Base-by-base conservation (phyloP, 2,113 vertebrate species). In the Scortum barcoo region DNA sequence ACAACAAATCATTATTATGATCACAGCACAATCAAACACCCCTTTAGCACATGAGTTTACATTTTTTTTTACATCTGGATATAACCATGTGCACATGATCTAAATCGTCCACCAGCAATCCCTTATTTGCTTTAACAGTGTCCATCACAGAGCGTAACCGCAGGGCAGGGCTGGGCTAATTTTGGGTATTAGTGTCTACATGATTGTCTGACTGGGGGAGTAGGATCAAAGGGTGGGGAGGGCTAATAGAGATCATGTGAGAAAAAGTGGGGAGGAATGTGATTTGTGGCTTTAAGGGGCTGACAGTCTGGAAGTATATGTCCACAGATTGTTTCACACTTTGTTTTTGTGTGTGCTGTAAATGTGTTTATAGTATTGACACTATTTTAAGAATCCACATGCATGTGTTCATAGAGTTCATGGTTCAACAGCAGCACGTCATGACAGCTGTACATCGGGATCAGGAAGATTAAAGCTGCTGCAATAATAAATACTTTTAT, bases 221-320 rank as follows among this genome's bases (percentile, higher is more conserved):
- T 40, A 5, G 71, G 77, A 89, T 91, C 82, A 93, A 91, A 92
- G 88, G 56, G 51, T 38, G 81, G 17, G 26, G 42, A 68, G 69
- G 48, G 78, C 63, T 89, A 92, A 91, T 78, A 62, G 33, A 78
- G 71, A 89, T 81, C 88, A 89, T 88, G 86, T 91, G 91, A 92
- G 76, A 72, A 42, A 76, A 65, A 71, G 78, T 50, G 48, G 50
- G 54, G 62, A 57, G 71, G 76, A 84, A 82, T 50, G 70, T 38
- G 77, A 80, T 70, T 40, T 58, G 56, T 42, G 40, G 36, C 61
- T 58, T 74, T 54, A 53, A 70, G 62, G 17, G 51, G 57, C 36
- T 53, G 66, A 56, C 20, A 78, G 80, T 67, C 57, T 69, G 60
- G 62, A 79, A 60, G 48, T 56, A 24, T 33, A 54, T 66, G 73